A percentile compares a stretch with the other conserved stretches of the same genome.
Evolutionary conservation across 2,888 invertebrate species (phyloP).

Genomic region (Aspidiotus destructor): DNA sequence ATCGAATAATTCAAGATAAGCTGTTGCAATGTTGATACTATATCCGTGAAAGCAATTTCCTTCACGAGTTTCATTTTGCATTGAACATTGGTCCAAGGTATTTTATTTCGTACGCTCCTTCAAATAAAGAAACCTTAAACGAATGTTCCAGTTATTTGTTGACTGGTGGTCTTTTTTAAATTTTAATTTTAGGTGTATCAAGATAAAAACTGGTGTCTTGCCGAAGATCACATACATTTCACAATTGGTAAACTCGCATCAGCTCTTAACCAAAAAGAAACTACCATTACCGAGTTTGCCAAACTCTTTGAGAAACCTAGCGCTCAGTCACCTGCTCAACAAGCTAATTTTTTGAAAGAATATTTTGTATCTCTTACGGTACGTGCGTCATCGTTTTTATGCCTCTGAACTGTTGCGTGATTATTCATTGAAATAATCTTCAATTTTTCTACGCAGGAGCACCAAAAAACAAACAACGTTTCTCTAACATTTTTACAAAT

Average conservation of each 20-base stretch:
- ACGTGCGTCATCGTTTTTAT: constrained; percentile 38
- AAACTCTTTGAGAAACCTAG: constrained; percentile 62
- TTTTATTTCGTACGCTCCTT: too few species aligned
- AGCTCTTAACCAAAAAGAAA: constrained; percentile 60
- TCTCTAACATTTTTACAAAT: constrained; percentile 55
- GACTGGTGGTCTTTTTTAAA: too few species aligned
- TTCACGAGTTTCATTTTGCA: not conserved
- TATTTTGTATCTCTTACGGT: constrained; percentile 78
- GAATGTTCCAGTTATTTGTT: too few species aligned
- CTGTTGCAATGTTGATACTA: constrained; percentile 34
- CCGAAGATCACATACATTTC: constrained; percentile 92
- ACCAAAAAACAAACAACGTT: constrained; percentile 41
- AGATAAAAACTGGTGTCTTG: constrained; percentile 75
- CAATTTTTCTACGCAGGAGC: constrained; percentile 39
- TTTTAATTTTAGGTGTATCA: constrained; percentile 52
- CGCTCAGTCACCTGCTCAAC: constrained; percentile 61
- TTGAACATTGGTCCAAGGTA: too few species aligned
- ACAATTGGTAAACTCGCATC: constrained; percentile 85
- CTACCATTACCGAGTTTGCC: constrained; percentile 65
- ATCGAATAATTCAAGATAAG: too few species aligned
- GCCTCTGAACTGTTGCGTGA: too few species aligned
- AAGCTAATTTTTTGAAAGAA: constrained; percentile 73
- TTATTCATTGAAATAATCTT: too few species aligned
- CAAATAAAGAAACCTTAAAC: too few species aligned
- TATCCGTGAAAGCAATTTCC: not conserved